Conservation (phyloP, 2,888 invertebrate genomes). For the Microctonus aethiopoides region DNA sequence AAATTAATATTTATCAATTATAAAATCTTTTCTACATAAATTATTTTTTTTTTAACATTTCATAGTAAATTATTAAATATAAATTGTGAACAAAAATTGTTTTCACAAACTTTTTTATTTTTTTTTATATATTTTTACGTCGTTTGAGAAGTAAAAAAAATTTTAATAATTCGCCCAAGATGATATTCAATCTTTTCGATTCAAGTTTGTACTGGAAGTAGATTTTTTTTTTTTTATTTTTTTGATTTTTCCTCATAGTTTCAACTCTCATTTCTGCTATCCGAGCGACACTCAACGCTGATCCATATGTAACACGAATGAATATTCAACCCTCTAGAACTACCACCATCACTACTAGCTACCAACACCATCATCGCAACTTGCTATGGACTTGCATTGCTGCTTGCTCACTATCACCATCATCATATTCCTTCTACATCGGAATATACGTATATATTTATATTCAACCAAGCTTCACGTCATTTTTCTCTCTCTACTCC, state of each 20-base stretch:
- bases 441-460: conserved; percentile 16
- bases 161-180: too few relatives aligned
- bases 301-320: conserved; percentile 67
- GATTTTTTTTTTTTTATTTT: not conserved
- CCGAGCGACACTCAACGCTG: conserved; percentile 53
- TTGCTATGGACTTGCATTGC: conserved; percentile 27
- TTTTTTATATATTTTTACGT: too few relatives aligned
- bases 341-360: conserved; percentile 43
- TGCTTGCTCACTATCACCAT: conserved; percentile 33
- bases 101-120: too few relatives aligned
- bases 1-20: too few relatives aligned
- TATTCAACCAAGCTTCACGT: conserved; percentile 18
- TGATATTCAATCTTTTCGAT: conserved; percentile 22
- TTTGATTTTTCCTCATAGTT: conserved; percentile 32
- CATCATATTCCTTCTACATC: conserved; percentile 3
- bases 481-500: conserved; percentile 28
- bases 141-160: too few relatives aligned
- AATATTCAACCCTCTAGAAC: conserved; percentile 63
- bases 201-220: conserved; percentile 21
- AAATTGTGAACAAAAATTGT: too few relatives aligned
- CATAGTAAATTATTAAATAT: too few relatives aligned
- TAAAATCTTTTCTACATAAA: too few relatives aligned
- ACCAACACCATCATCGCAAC: conserved; percentile 17
- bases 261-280: conserved; percentile 38
- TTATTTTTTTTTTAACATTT: too few relatives aligned